Percentiles rank a stretch among this genome's conserved stretches.
phyloP scores from a whole-genome alignment of 2,113 vertebrate genomes.

The Nipponia nippon region DNA sequence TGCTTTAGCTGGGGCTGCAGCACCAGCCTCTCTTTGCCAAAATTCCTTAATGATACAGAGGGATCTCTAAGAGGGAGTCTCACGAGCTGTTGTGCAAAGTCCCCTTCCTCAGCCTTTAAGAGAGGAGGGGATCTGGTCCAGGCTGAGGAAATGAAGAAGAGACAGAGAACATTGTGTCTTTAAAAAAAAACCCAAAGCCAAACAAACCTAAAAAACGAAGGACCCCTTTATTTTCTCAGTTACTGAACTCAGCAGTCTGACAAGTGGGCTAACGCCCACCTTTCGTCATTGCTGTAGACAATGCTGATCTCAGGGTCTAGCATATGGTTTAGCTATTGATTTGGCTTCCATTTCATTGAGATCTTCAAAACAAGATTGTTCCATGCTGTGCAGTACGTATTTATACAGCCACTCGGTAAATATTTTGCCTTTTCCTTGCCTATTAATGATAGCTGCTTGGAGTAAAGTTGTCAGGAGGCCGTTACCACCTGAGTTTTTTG shows the following conservation, averaged over 20 bases:
- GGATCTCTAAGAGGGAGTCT: background rate
- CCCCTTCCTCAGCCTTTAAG: background rate
- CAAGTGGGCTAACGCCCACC: background rate
- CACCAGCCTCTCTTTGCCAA: background rate
- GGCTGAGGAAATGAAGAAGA: background rate
- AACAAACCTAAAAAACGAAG: background rate
- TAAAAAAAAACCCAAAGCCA: background rate
- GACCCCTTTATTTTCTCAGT: background rate
- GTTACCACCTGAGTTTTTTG: background rate
- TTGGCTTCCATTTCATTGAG: background rate
- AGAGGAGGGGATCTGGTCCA: background rate
- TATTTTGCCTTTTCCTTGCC: background rate
- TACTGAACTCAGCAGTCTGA: background rate
- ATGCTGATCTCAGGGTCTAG: background rate
- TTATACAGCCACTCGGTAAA: background rate
- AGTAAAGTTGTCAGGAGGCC: background rate
- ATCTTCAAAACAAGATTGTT: background rate
- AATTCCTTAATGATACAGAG: background rate
- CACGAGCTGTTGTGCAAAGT: background rate
- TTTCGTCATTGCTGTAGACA: background rate
- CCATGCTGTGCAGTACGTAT: background rate
- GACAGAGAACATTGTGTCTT: background rate
- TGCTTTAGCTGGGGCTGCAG: background rate
- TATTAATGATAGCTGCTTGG: background rate
- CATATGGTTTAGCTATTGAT: background rate